phyloP scores from a whole-genome alignment of 37 sponge, comb jelly and placozoan genomes.

The Oopsacas minuta region DNA sequence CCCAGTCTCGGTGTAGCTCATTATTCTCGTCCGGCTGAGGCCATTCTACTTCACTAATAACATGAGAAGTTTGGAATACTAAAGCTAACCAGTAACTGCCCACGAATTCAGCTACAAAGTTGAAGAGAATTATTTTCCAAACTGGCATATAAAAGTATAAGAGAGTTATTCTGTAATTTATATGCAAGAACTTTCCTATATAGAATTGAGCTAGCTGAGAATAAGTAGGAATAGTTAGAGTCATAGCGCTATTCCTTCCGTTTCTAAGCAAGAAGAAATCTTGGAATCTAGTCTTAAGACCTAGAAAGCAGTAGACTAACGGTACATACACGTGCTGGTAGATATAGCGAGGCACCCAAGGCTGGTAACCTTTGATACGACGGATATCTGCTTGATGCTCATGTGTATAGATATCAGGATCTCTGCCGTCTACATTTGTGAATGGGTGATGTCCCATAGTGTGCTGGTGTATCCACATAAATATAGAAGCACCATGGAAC shows the following conservation, averaged over 20 bases:
- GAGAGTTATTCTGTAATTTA: slow-evolving; percentile 40
- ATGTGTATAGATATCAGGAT: slow-evolving; percentile 78
- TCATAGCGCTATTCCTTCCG: slow-evolving; percentile 47
- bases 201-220: slow-evolving; percentile 51
- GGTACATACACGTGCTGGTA: slow-evolving; percentile 86
- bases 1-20: slow-evolving; percentile 67
- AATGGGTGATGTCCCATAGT: slow-evolving; percentile 76
- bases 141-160: slow-evolving; percentile 61
- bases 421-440: slow-evolving; percentile 81
- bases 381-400: slow-evolving; percentile 68
- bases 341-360: slow-evolving; percentile 74
- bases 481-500: slow-evolving; percentile 61
- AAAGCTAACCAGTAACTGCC: slow-evolving; percentile 86
- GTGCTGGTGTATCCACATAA: slow-evolving; percentile 78
- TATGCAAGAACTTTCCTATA: slow-evolving; percentile 50
- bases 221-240: slow-evolving; percentile 40
- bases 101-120: slow-evolving; percentile 47
- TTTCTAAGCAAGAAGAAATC: slow-evolving; percentile 52
- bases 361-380: slow-evolving; percentile 68
- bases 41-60: slow-evolving; percentile 78
- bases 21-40: slow-evolving; percentile 70
- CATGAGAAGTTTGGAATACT: slow-evolving; percentile 85
- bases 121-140: slow-evolving; percentile 33
- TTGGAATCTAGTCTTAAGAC: slow-evolving; percentile 74
- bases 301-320: slow-evolving; percentile 67